Base-by-base conservation (phyloP, 2,888 invertebrate species). In the Gonocerus acuteangulatus region DNA sequence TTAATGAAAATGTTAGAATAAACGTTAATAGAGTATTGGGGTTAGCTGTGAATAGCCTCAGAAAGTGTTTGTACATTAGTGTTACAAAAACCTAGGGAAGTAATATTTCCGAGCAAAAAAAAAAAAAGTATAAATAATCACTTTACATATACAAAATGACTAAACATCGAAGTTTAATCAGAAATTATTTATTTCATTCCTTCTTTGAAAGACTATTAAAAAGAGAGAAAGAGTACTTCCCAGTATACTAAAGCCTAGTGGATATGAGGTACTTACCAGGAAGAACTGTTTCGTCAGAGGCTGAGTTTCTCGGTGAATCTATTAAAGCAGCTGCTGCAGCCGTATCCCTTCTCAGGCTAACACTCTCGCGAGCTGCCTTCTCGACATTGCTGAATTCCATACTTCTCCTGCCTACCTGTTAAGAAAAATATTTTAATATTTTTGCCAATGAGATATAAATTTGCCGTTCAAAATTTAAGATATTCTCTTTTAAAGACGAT, bases 341-440 rank as follows among this genome's bases (percentile, higher is more conserved):
- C 16, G 68, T 69, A 62, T 72, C 72, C 56, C 71, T 79, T 80
- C 83, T 79, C 72, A 82, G 76, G 74, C 84, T 81, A 71, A 89
- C 86, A 72, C 84, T 85, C 68, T 86, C 85, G 70, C 87, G 82
- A 68, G 88, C 83, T 72, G 84, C 82, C 71, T 84, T 84, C 73
- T 91, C 89, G 66, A 85, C 87, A 68, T 87, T 86, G 7, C 86
- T 84, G 73, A 90, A 89, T 71, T 85, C 84, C 68, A 87, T 86
- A 48, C 86, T 82, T 64, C 89, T 77, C 68, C 86, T 82, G 7
- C 90, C 90, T 62, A 89, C 87, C 73, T 76, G 22, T 16, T 18
- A 56, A 48, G 4, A 9, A 27, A 27, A 27, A 27, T 27, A 27
- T n/a, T n/a, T n/a, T n/a, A n/a, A n/a, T n/a, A n/a, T n/a, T n/a